Evolutionary conservation across 2,113 vertebrate genomes (phyloP).

Genomic region (Hyperopisus bebe): DNA sequence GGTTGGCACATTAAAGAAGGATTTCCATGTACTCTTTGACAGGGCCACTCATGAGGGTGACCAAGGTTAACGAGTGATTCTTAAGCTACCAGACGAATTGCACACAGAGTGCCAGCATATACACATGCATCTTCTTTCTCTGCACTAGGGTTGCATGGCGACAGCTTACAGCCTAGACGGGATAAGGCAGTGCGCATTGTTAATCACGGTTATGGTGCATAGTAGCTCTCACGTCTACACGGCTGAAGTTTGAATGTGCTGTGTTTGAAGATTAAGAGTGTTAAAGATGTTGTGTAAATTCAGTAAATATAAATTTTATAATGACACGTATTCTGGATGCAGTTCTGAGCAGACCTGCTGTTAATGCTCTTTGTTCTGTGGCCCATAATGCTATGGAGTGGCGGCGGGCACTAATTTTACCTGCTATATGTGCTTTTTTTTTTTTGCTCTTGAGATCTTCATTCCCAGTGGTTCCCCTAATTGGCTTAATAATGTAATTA

Average conservation of each 20-base stretch:
- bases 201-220: not conserved
- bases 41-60: not conserved
- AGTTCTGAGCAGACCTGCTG: not conserved
- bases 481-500: constrained; percentile 1
- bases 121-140: not conserved
- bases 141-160: not conserved
- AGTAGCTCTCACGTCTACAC: not conserved
- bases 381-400: not conserved
- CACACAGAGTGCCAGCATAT: not conserved
- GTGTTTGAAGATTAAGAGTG: not conserved
- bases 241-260: not conserved
- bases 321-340: not conserved
- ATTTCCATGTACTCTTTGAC: not conserved
- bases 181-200: not conserved
- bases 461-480: not conserved
- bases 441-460: not conserved
- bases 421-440: not conserved
- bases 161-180: not conserved
- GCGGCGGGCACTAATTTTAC: not conserved
- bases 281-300: not conserved
- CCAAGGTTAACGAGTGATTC: not conserved
- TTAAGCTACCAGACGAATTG: not conserved
- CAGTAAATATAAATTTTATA: not conserved
- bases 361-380: not conserved
- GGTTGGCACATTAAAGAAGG: not conserved